Base-by-base conservation (phyloP, 2,797 vertebrate species). In the Sciurus vulgaris region DNA sequence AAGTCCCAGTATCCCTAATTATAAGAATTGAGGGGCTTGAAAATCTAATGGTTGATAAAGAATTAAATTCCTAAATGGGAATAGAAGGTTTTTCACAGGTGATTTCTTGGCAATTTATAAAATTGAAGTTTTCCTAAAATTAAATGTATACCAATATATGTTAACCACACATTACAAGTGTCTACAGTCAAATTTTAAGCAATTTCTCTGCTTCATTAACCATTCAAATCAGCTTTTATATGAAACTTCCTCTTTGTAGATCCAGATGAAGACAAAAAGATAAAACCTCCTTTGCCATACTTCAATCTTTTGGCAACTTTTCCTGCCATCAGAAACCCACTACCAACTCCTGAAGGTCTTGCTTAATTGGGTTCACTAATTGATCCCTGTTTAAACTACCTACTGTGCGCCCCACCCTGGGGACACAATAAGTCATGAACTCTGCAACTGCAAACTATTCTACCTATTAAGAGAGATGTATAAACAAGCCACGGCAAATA, bases 1-100 rank as follows among this genome's bases (percentile, higher is more conserved):
- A 93, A 95, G 89, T 91, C 22, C 41, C 47, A 59, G n/a, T 67
- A 83, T 89, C 35, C 89, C 61, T 84, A 47, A 81, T 69, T 89
- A 89, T 35, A 87, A 91, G 30, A 95, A 86, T 77, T 72, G 35
- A 88, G 2, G 26, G 24, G n/a, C 33, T 92, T 89, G 18, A 86
- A 92, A 82, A 61, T 78, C 41, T 47, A 91, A 61, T n/a, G 38
- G 2, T n/a, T 63, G 54, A 63, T 86, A 61, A 94, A 95, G 22
- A 93, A 84, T 87, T 65, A 85, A 96, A 85, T 69, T 38, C 67
- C 65, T 87, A 89, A 72, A 88, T 44, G 41, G 69, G 6, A 86
- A 61, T 11, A 78, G 44, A 84, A 74, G 12, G 18, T 67, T 86
- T 95, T 95, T 72, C 56, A 70, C 22, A 54, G 35, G 26, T 83